phyloP scores from a whole-genome alignment of 2,888 invertebrate genomes.

The Sialis fuliginosa region DNA sequence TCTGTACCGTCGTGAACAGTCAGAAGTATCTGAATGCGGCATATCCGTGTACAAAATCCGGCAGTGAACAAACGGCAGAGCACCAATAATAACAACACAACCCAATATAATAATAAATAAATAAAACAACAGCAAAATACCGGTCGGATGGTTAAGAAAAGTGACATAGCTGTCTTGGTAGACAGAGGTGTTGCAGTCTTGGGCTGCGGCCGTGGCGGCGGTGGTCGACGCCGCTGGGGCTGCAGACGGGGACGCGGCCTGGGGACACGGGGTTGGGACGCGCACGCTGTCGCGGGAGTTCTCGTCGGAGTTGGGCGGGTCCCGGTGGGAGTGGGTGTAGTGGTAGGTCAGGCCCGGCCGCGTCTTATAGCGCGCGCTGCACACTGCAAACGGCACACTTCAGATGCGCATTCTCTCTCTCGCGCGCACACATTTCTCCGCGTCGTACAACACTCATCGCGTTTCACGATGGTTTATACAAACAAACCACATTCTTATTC shows the following conservation, averaged over 20 bases:
- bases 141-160: constrained; percentile 40
- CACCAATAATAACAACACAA: constrained; percentile 7
- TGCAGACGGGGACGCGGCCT: constrained; percentile 9
- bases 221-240: constrained; percentile 16
- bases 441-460: no score
- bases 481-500: no score
- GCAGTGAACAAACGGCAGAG: neutral
- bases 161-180: constrained; percentile 51
- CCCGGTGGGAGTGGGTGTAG: constrained; percentile 79
- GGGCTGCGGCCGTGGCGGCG: constrained; percentile 15
- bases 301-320: constrained; percentile 29
- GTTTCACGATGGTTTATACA: no score
- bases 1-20: no score
- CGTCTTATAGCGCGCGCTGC: constrained; percentile 93
- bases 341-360: constrained; percentile 91
- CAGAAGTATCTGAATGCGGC: neutral
- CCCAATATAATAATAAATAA: constrained; percentile 9
- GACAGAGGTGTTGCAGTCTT: constrained; percentile 26
- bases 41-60: neutral
- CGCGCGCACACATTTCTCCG: neutral
- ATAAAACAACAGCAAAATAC: constrained; percentile 21
- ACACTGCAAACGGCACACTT: constrained; percentile 43
- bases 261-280: constrained; percentile 16
- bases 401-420: neutral
- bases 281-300: constrained; percentile 24